These are phyloP conservation scores for Ianthella basta DNA, from an alignment of 37 sponge, comb jelly and placozoan genomes.

Conservation along the genomic window DNA sequence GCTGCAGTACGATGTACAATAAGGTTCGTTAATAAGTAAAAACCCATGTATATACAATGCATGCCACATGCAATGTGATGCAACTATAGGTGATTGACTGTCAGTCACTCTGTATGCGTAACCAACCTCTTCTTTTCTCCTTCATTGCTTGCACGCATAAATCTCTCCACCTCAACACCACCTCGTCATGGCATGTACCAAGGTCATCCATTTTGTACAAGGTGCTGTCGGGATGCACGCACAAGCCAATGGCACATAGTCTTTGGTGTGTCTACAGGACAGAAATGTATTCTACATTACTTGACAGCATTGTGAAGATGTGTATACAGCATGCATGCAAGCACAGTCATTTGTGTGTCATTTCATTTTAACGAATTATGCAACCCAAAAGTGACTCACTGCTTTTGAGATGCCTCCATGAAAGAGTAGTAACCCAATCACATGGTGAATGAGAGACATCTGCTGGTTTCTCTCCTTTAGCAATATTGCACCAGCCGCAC, in stretches of 20 bases:
- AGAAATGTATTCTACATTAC: neutral
- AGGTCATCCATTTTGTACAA: neutral
- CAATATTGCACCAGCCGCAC: constrained; percentile 21
- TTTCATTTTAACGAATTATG: too few species aligned
- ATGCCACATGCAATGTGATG: neutral
- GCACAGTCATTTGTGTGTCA: neutral
- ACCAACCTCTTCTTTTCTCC: too few species aligned
- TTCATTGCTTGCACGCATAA: too few species aligned
- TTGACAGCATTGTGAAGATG: neutral
- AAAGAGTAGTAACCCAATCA: constrained; percentile 21
- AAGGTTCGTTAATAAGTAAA: too few species aligned
- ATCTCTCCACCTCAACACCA: neutral
- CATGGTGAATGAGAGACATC: neutral
- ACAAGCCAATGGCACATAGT: neutral
- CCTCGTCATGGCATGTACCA: neutral
- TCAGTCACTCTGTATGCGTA: too few species aligned
- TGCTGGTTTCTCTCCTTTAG: neutral
- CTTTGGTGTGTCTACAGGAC: neutral
- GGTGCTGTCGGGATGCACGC: neutral
- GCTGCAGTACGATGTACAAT: too few species aligned
- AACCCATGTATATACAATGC: too few species aligned
- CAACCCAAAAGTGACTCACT: neutral
- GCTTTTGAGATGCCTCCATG: constrained; percentile 13
- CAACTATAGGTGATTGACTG: too few species aligned
- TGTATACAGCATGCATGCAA: neutral